Conservation (phyloP, 2,113 vertebrate species). For the Haemorhous mexicanus region DNA sequence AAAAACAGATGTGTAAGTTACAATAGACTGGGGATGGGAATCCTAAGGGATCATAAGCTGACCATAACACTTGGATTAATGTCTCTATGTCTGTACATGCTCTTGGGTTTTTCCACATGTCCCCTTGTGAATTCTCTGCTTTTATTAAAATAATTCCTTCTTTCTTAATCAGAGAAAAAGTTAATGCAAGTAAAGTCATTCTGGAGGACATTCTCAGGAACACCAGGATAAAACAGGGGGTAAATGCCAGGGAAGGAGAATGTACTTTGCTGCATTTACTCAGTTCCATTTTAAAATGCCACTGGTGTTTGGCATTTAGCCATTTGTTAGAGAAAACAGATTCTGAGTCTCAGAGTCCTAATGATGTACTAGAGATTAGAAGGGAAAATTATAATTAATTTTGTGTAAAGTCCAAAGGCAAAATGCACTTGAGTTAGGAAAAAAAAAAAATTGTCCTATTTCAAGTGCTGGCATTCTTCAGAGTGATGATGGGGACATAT, state of each 20-base stretch:
- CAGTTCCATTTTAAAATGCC: slow-evolving; percentile 47
- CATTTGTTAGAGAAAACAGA: slow-evolving; percentile 56
- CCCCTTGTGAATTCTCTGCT: background rate
- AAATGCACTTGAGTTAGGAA: slow-evolving; percentile 7
- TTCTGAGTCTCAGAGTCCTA: slow-evolving; percentile 24
- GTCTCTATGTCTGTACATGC: background rate
- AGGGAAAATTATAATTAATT: slow-evolving; percentile 58
- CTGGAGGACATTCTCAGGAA: background rate
- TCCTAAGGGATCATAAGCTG: background rate
- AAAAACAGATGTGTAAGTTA: background rate
- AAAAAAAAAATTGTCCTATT: background rate
- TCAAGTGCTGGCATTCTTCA: slow-evolving; percentile 43
- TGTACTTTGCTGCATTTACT: background rate
- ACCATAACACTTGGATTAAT: background rate
- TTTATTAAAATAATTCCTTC: background rate
- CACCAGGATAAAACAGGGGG: background rate
- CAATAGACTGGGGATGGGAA: background rate
- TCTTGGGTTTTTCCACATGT: background rate
- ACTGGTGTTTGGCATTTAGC: slow-evolving; percentile 39
- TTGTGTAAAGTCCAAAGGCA: slow-evolving; percentile 48
- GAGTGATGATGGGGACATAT: background rate
- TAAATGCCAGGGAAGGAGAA: background rate
- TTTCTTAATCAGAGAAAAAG: background rate
- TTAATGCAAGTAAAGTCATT: background rate
- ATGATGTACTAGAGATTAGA: slow-evolving; percentile 55